phyloP scores from a whole-genome alignment of 23 tunicate species.

The Ciona savignyi region DNA sequence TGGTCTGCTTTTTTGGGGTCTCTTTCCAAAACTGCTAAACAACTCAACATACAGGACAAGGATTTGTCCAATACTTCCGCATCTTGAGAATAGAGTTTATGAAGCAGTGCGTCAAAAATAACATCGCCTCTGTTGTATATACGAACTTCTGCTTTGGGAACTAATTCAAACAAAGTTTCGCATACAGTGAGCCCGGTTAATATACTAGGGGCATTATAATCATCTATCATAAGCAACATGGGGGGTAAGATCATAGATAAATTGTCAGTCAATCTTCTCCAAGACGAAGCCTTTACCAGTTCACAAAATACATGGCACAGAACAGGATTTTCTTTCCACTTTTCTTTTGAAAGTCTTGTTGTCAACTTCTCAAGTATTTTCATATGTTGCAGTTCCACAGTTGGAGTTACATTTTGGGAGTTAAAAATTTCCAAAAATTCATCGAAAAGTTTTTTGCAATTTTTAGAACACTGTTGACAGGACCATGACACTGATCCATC shows the following conservation, averaged over 20 bases:
- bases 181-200: slow-evolving; percentile 12
- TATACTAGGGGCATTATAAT: slow-evolving; percentile 7
- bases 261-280: neutral
- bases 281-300: neutral
- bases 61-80: slow-evolving; percentile 9
- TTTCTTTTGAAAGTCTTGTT: slow-evolving; percentile 7
- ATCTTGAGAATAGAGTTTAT: slow-evolving; percentile 41
- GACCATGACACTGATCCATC: neutral
- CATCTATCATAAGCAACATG: slow-evolving; percentile 23
- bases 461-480: neutral
- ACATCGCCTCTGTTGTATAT: slow-evolving; percentile 51
- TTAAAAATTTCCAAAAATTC: neutral
- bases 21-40: slow-evolving; percentile 38
- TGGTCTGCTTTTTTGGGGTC: slow-evolving; percentile 37
- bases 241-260: slow-evolving; percentile 22
- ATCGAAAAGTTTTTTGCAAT: neutral
- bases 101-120: slow-evolving; percentile 44
- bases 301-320: neutral
- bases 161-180: neutral
- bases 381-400: no score
- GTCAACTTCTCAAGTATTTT: neutral
- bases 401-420: no score
- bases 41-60: slow-evolving; percentile 46
- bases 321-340: slow-evolving; percentile 30
- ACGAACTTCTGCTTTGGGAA: slow-evolving; percentile 32